phyloP scores from a whole-genome alignment of 2,797 vertebrate genomes.

The Macropus fuliginosus region DNA sequence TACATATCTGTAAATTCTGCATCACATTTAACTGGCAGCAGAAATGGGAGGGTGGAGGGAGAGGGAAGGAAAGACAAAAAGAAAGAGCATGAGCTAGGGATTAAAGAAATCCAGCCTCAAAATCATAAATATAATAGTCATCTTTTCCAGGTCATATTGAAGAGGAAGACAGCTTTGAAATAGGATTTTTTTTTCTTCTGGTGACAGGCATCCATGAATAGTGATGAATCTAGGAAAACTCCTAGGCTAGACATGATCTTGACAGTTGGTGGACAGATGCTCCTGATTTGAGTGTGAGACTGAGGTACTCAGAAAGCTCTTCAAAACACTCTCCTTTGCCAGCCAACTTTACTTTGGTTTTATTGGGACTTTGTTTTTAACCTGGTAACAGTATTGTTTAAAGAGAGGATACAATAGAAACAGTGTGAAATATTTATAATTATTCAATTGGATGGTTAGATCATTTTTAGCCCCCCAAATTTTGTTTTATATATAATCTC shows the following conservation, averaged over 20 bases:
- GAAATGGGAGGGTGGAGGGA: neutral
- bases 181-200: constrained; percentile 7
- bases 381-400: constrained; percentile 49
- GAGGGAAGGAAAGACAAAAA: neutral
- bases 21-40: neutral
- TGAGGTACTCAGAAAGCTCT: constrained; percentile 76
- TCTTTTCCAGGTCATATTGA: constrained; percentile 15
- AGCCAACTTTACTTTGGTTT: constrained; percentile 61
- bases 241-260: constrained; percentile 66
- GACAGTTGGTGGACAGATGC: constrained; percentile 79
- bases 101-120: neutral
- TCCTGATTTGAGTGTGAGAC: constrained; percentile 77
- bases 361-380: constrained; percentile 30
- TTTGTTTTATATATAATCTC: constrained; percentile 28
- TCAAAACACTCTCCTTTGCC: constrained; percentile 66
- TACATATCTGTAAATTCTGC: constrained; percentile 6
- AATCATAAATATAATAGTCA: constrained; percentile 27
- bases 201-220: constrained; percentile 77
- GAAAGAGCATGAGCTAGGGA: neutral
- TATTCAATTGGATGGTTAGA: constrained; percentile 5
- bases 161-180: constrained; percentile 53
- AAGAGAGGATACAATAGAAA: constrained; percentile 3
- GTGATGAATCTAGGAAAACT: constrained; percentile 75
- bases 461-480: neutral
- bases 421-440: constrained; percentile 46